phyloP scores from a whole-genome alignment of 1,140 invertebrate species.

The Caerostris darwini region DNA sequence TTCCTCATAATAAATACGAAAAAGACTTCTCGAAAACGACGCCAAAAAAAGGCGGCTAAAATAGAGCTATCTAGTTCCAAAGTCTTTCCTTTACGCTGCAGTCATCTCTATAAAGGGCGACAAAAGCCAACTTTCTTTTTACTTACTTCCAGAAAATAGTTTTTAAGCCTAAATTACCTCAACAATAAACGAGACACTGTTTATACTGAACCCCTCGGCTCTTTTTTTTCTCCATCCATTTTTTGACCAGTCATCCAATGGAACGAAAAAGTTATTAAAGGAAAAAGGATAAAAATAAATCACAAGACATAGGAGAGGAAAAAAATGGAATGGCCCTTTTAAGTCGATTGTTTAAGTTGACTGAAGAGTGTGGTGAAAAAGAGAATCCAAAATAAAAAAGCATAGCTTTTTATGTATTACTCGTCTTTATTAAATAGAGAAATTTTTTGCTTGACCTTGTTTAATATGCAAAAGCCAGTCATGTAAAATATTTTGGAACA shows the following conservation, averaged over 20 bases:
- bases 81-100: not conserved
- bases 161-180: constrained; percentile 36
- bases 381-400: not conserved
- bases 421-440: not conserved
- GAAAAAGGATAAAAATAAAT: not conserved
- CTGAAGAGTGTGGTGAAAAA: not conserved
- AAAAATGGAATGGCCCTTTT: not conserved
- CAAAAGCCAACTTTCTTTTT: not conserved
- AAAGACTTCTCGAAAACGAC: not conserved
- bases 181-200: constrained; percentile 4
- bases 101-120: not conserved
- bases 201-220: not conserved
- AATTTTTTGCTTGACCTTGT: not conserved
- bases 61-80: not conserved
- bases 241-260: constrained; percentile 7
- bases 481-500: too few species aligned
- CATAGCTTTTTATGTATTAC: not conserved
- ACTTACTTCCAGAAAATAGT: not conserved
- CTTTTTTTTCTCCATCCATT: not conserved
- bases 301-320: not conserved
- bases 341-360: constrained; percentile 14
- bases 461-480: too few species aligned
- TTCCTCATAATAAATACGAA: not conserved
- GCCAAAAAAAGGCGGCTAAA: not conserved
- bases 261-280: constrained; percentile 23